These are phyloP conservation scores for Bufotes viridis DNA, from an alignment of 2,797 vertebrate genomes.

Conservation along the genomic window DNA sequence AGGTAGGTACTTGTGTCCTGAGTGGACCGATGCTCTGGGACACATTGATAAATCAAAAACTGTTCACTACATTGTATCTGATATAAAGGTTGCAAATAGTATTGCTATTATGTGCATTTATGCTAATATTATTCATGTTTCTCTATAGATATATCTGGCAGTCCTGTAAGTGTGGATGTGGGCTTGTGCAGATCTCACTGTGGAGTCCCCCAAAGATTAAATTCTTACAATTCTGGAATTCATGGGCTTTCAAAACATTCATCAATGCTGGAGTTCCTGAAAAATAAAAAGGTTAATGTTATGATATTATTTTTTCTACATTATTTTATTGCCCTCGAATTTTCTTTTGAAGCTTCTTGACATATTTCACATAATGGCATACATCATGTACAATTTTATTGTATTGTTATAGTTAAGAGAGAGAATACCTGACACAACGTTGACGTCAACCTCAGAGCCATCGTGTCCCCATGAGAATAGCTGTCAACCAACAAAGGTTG, in stretches of 20 bases:
- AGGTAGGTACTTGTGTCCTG: slow-evolving; percentile 64
- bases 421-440: background rate
- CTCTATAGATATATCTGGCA: slow-evolving; percentile 77
- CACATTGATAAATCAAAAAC: background rate
- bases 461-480: slow-evolving; percentile 73
- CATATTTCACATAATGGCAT: background rate
- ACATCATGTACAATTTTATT: background rate
- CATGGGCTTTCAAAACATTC: slow-evolving; percentile 73
- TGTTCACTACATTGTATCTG: background rate
- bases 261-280: slow-evolving; percentile 80
- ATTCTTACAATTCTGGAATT: slow-evolving; percentile 62
- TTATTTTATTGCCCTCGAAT: background rate
- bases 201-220: slow-evolving; percentile 60
- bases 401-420: slow-evolving; percentile 53
- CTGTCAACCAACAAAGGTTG: slow-evolving; percentile 74
- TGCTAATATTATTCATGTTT: background rate
- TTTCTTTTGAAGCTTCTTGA: background rate
- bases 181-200: slow-evolving; percentile 78
- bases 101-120: background rate
- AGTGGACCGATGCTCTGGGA: background rate
- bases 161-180: slow-evolving; percentile 77
- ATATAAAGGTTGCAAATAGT: background rate
- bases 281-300: slow-evolving; percentile 77
- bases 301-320: background rate
- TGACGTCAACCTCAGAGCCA: fast-evolving